Base-by-base conservation (phyloP, 1,140 invertebrate genomes). In the Phortica variegata region DNA sequence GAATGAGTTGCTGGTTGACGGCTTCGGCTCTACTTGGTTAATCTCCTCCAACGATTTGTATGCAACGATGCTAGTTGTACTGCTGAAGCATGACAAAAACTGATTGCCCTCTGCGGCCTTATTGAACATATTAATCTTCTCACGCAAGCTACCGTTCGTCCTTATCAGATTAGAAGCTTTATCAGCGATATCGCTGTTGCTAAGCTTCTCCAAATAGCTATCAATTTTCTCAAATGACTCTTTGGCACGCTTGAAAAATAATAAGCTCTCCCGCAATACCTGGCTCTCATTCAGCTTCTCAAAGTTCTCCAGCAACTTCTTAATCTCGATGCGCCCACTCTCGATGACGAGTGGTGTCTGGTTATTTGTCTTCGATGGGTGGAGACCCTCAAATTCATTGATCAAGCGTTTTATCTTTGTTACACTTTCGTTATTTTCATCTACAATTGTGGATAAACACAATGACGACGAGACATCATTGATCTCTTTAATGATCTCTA, bases 101-200 rank as follows among this genome's bases (percentile, higher is more conserved):
- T 52, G 52, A 6, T 60, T 15, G 8, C 50, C 58, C 5, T 49
- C 55, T 10, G 49, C 17, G 16, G 52, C 58, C 18, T 49, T 51
- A 21, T 65, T 65, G 16, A 65, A 65, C 2, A 58, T 61, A 8
- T 46, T 43, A 10, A 65, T 65, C 31, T 55, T 63, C 7, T 65
- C 60, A 1, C 58, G 57, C 0, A 60, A 23, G 26, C 54, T 63
- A 6, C 10, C 37, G 51, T 31, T 36, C 57, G 10, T 13, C 47
- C n/a, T 42, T 54, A 3, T 37, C n/a, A n/a, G n/a, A n/a, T n/a
- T 47, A 9, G 16, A 33, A 2, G 8, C 17, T 1, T 31, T n/a
- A n/a, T 38, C 7, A 48, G 7, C 3, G 16, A 15, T 5, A 1
- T 44, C 33, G 23, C 21, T 33, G 20, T 17, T 41, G 34, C 17